phyloP scores from a whole-genome alignment of 2,113 vertebrate species.

The Ceyx cyanopectus region DNA sequence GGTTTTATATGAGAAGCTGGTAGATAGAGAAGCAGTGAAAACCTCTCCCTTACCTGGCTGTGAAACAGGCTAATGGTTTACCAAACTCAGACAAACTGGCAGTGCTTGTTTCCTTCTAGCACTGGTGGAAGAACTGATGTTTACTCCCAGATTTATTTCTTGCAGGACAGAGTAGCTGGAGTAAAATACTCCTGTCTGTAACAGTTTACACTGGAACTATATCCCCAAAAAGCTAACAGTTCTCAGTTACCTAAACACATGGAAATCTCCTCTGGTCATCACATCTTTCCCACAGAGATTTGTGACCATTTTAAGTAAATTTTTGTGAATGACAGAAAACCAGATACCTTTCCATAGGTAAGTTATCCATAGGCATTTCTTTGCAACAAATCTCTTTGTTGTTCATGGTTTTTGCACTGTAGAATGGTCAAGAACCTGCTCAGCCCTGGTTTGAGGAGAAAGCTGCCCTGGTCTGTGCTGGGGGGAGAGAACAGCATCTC shows the following conservation, averaged over 20 bases:
- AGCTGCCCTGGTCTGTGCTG: neutral
- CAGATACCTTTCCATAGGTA: neutral
- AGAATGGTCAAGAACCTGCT: neutral
- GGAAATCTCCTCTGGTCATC: neutral
- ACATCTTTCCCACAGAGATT: neutral
- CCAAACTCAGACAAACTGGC: neutral
- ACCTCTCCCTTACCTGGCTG: neutral
- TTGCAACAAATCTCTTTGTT: neutral
- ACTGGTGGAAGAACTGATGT: neutral
- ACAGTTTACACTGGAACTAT: neutral
- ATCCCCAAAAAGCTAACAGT: neutral
- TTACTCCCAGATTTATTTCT: neutral
- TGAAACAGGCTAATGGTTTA: neutral
- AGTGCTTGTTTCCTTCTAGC: neutral
- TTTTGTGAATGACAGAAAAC: neutral
- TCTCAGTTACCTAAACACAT: accelerated
- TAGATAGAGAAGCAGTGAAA: neutral
- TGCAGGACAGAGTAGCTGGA: neutral
- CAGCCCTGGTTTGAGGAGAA: neutral
- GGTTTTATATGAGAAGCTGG: neutral
- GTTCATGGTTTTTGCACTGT: neutral
- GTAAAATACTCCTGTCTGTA: neutral
- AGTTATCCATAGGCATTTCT: neutral
- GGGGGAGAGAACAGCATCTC: neutral
- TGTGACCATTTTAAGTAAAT: neutral